Base-by-base conservation (phyloP, 1,140 invertebrate species). In the Cotesia typhae region DNA sequence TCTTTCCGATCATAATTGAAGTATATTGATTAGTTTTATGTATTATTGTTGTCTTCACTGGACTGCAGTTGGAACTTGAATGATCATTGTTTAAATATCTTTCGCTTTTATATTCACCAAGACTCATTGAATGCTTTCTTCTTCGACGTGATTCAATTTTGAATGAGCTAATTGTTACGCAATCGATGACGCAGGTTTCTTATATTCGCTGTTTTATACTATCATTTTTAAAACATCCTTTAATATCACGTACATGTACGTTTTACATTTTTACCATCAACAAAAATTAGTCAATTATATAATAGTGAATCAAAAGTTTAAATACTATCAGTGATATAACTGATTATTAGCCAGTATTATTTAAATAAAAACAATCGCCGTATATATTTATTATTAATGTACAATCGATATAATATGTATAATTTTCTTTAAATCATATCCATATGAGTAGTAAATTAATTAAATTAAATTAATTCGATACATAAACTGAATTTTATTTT, bases 101-200 rank as follows among this genome's bases (percentile, higher is more conserved):
- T 63, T 74, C 41, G 74, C 78, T 79, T 79, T 81, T 79, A 81
- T 80, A 81, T 55, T 65, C 10, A 59, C 51, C 41, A 63, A 59
- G 74, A 70, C 51, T 47, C 53, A 74, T 77, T n/a, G n/a, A 47
- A 75, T 68, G 79, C 81, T 82, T 80, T 80, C 81, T 78, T 82
- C 65, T n/a, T n/a, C 59, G 60, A 78, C 80, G 80, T 81, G 81
- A 77, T 74, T 72, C 57, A 55, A 72, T 68, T 78, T 1, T 7
- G 28, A 77, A 78, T 72, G 41, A 64, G 36, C 17, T 14, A 64
- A 68, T 37, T 35, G 41, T 68, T 67, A 69, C 59, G 69, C 64
- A 64, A 41, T 36, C 5, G n/a, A 71, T 74, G 70, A 67, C 41
- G 55, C 35, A 52, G 38, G 41, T 51, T 14, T 64, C 52, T n/a